Evolutionary conservation across 1,140 invertebrate genomes (phyloP).

Genomic region (Stegodyphus mimosarum): DNA sequence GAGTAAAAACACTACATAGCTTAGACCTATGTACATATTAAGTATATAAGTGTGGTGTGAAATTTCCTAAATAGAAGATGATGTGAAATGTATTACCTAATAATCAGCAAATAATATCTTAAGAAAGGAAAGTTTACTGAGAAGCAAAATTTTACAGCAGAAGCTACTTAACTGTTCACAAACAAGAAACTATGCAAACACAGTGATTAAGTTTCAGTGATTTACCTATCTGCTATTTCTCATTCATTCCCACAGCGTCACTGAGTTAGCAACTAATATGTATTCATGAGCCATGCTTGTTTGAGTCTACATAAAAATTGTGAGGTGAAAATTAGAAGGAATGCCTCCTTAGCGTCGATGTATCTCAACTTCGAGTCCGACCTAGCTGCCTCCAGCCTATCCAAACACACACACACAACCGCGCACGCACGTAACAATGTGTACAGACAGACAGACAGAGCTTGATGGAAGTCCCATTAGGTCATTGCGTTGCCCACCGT

Average conservation of each 20-base stretch:
- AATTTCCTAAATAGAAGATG: too few species aligned
- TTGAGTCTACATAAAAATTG: slow-evolving; percentile 12
- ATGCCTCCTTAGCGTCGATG: slow-evolving; percentile 7
- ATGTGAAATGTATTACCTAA: too few species aligned
- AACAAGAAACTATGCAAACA: too few species aligned
- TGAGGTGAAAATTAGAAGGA: slow-evolving; percentile 53
- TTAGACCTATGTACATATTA: too few species aligned
- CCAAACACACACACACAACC: neutral
- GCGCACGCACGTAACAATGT: neutral
- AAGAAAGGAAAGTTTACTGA: too few species aligned
- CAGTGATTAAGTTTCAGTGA: too few species aligned
- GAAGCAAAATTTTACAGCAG: too few species aligned
- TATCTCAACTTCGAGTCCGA: neutral
- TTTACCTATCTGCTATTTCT: too few species aligned
- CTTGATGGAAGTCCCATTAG: slow-evolving; percentile 49
- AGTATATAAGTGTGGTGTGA: too few species aligned
- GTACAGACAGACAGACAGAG: slow-evolving; percentile 11
- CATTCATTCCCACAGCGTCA: neutral
- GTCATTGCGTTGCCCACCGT: slow-evolving; percentile 35
- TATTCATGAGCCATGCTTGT: slow-evolving; percentile 44
- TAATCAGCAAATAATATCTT: too few species aligned
- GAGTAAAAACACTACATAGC: too few species aligned
- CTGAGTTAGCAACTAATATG: slow-evolving; percentile 37
- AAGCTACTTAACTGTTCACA: too few species aligned
- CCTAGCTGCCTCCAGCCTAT: neutral